A percentile compares a stretch with the other conserved stretches of the same genome.
Evolutionary conservation across 2,888 invertebrate species (phyloP).

Genomic region (Anodontia alba): DNA sequence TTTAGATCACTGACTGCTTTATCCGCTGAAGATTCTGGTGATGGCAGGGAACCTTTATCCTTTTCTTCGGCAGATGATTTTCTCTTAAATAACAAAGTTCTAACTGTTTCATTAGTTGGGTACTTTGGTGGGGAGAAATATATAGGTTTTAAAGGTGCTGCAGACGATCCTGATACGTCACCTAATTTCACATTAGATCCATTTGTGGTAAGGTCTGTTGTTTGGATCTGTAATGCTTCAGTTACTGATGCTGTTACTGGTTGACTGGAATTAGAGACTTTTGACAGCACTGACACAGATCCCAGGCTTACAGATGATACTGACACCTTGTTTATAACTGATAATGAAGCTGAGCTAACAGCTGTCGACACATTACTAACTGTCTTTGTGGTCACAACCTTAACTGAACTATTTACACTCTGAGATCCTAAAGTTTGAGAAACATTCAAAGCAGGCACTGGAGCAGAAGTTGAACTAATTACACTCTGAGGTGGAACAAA

Average conservation of each 20-base stretch:
- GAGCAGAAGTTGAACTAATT: not conserved
- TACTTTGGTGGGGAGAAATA: slow-evolving; percentile 67
- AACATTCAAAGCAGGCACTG: not conserved
- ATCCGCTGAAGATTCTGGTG: not conserved
- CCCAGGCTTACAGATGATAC: not conserved
- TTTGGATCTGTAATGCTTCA: not conserved
- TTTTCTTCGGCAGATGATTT: slow-evolving; percentile 53
- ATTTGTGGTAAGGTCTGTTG: not conserved
- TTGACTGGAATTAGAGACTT: not conserved
- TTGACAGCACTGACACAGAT: not conserved
- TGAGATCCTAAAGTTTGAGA: slow-evolving; percentile 9
- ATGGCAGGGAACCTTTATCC: not conserved
- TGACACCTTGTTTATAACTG: not conserved
- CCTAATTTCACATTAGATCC: not conserved
- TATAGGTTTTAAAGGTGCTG: not conserved
- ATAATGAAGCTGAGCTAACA: not conserved
- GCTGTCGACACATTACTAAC: not conserved
- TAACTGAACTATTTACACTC: not conserved
- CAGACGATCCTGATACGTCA: not conserved
- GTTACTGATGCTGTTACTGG: not conserved
- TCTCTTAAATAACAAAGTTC: slow-evolving; percentile 78
- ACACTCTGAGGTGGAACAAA: not conserved
- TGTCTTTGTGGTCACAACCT: not conserved
- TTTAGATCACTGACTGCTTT: not conserved
- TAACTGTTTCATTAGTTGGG: slow-evolving; percentile 81